Conservation (phyloP, 1,140 invertebrate genomes). For the Platyscapa corneri region DNA sequence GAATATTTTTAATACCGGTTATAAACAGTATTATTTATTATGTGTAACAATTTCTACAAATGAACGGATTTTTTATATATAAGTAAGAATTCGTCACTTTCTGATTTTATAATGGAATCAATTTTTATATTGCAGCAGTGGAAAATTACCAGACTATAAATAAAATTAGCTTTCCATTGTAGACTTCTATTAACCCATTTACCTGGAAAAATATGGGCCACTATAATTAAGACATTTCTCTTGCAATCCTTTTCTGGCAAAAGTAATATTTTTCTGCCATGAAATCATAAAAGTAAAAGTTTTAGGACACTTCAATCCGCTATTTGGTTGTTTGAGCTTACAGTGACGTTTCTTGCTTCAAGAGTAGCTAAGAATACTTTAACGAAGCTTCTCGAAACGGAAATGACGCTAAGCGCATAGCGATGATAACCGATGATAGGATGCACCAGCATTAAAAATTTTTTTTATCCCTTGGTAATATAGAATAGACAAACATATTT, state of each 20-base stretch:
- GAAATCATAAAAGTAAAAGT: not conserved
- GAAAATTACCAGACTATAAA: slow-evolving; percentile 22
- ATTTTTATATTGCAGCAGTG: not conserved
- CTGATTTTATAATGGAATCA: not conserved
- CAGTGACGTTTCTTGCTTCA: not conserved
- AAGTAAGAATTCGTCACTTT: not conserved
- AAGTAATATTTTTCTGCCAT: not conserved
- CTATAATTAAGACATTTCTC: not conserved
- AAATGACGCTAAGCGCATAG: not conserved
- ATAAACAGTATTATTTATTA: too few species aligned
- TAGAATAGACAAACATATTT: too few species aligned
- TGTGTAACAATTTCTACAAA: too few species aligned
- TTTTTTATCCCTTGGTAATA: not conserved
- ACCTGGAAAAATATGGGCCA: not conserved
- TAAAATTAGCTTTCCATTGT: not conserved
- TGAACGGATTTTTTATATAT: not conserved
- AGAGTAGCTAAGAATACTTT: slow-evolving; percentile 22
- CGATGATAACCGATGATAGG: not conserved
- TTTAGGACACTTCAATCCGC: not conserved
- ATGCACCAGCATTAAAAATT: not conserved
- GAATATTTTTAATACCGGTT: too few species aligned
- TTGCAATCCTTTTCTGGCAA: not conserved
- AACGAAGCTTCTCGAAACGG: slow-evolving; percentile 33
- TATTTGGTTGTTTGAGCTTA: not conserved
- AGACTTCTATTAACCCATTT: not conserved